Percentiles rank a stretch among this genome's conserved stretches.
phyloP scores from a whole-genome alignment of 2,888 invertebrate genomes.

The Heteropelma amictum region DNA sequence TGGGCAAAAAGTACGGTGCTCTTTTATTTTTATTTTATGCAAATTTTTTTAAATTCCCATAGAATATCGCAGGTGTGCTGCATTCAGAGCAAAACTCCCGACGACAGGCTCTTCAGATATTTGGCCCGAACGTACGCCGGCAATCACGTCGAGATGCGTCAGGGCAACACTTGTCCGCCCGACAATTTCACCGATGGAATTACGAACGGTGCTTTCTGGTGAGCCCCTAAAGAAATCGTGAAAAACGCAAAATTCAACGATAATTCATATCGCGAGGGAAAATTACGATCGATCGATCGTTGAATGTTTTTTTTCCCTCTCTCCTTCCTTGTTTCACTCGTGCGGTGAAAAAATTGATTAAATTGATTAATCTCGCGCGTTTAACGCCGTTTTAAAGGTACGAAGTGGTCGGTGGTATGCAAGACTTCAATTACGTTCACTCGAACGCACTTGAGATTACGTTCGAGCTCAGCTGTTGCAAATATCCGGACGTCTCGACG shows the following conservation, averaged over 20 bases:
- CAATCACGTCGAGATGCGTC: conserved; percentile 86
- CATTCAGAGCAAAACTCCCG: conserved; percentile 88
- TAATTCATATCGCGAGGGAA: too few species aligned
- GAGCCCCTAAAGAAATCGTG: too few species aligned
- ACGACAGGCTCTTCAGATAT: conserved; percentile 88
- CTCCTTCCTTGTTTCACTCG: neutral
- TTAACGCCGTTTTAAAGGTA: conserved; percentile 71
- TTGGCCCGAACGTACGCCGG: conserved; percentile 88
- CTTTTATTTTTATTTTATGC: neutral
- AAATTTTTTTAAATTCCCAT: conserved; percentile 50
- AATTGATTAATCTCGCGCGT: too few species aligned
- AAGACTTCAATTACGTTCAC: conserved; percentile 97
- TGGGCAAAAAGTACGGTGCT: too few species aligned
- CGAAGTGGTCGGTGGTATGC: conserved; percentile 91
- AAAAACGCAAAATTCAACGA: too few species aligned
- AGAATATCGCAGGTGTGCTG: conserved; percentile 83
- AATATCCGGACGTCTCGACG: conserved; percentile 88
- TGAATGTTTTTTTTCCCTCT: neutral
- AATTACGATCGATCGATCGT: too few species aligned
- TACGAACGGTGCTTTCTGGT: conserved; percentile 96
- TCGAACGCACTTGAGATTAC: conserved; percentile 98
- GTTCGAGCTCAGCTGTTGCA: conserved; percentile 97
- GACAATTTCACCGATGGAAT: conserved; percentile 89
- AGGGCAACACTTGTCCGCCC: conserved; percentile 85
- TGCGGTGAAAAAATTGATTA: conserved; percentile 34